Conservation (phyloP, 92 coral and sea anemone genomes). For the Parazoanthus swiftii region DNA sequence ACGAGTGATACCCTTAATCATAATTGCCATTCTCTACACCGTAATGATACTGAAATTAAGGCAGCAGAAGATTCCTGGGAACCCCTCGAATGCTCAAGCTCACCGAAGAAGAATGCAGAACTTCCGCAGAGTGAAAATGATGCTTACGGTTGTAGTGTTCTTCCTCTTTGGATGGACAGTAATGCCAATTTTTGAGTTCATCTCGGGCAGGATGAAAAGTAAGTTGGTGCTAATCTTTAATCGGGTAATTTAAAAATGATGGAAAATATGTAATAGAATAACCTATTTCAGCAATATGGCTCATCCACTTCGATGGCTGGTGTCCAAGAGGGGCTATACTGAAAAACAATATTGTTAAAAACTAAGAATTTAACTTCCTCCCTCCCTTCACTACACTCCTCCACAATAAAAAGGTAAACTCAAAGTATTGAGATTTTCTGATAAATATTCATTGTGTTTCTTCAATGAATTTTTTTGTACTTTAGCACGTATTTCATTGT, state of each 20-base stretch:
- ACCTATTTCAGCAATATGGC: too few species aligned
- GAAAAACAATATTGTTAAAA: neutral
- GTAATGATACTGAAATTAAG: constrained; percentile 5
- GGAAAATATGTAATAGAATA: neutral
- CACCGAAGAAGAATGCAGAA: constrained; percentile 19
- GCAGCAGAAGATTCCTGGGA: constrained; percentile 23
- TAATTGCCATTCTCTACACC: neutral
- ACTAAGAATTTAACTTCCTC: too few species aligned
- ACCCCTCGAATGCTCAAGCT: constrained; percentile 6
- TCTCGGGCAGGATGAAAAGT: neutral
- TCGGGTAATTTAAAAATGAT: neutral
- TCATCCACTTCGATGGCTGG: too few species aligned
- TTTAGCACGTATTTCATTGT: too few species aligned
- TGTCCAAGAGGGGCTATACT: too few species aligned
- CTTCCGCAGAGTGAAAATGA: constrained; percentile 31
- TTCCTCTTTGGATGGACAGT: constrained; percentile 26
- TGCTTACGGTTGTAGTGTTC: neutral
- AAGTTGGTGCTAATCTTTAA: neutral
- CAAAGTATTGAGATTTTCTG: too few species aligned
- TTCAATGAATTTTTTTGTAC: too few species aligned
- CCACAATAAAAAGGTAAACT: too few species aligned
- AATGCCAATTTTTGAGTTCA: constrained; percentile 20
- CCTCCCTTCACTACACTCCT: too few species aligned
- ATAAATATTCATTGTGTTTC: too few species aligned
- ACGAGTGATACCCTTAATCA: constrained; percentile 10